phyloP scores from a whole-genome alignment of 2,888 invertebrate genomes.

The Trichacis sp. region DNA sequence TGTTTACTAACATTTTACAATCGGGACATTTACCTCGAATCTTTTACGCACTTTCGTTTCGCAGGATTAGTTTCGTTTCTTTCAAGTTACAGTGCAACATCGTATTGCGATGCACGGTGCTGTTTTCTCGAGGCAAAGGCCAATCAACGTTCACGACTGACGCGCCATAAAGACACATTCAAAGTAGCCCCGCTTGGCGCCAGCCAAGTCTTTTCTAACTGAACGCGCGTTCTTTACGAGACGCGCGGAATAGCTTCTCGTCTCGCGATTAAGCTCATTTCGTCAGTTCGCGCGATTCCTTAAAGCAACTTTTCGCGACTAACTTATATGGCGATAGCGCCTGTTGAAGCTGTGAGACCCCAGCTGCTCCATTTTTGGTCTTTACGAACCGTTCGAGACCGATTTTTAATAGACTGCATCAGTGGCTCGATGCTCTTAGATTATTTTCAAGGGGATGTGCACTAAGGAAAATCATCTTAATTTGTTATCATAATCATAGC shows the following conservation, averaged over 20 bases:
- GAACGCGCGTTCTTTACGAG: conserved; percentile 56
- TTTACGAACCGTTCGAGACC: not conserved
- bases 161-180: conserved; percentile 59
- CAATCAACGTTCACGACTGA: conserved; percentile 40
- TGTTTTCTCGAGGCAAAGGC: conserved; percentile 15
- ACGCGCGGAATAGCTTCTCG: conserved; percentile 37
- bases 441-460: too few relatives aligned
- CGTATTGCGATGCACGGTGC: conserved; percentile 23
- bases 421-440: too few relatives aligned
- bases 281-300: conserved; percentile 30
- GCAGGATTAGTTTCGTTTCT: conserved; percentile 18
- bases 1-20: too few relatives aligned
- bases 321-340: conserved; percentile 10
- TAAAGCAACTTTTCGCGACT: conserved; percentile 25
- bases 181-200: conserved; percentile 59
- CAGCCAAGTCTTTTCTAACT: conserved; percentile 54
- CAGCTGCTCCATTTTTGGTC: conserved; percentile 17
- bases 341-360: conserved; percentile 10
- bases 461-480: too few relatives aligned
- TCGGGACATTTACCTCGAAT: too few relatives aligned
- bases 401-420: too few relatives aligned
- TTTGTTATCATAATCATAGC: too few relatives aligned
- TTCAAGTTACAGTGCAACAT: conserved; percentile 14
- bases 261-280: conserved; percentile 29
- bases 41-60: conserved; percentile 24